Conservation (phyloP, 2,888 invertebrate genomes). For the Aphodius granarius region DNA sequence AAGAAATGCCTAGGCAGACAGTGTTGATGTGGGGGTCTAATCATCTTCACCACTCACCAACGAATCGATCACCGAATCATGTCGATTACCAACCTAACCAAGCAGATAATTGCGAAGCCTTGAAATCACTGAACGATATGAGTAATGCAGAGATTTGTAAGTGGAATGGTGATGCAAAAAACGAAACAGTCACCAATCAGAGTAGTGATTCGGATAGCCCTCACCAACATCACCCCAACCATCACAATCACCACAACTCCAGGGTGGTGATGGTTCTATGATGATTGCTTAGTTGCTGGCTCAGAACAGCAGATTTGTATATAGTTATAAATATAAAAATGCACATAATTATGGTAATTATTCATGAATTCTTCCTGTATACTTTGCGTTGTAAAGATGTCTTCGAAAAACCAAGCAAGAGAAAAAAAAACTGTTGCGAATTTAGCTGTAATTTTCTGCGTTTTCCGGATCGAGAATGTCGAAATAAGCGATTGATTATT, state of each 20-base stretch:
- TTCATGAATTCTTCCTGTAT: conserved; percentile 24
- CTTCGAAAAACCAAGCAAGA: conserved; percentile 44
- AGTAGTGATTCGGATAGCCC: conserved; percentile 48
- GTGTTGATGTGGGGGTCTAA: conserved; percentile 88
- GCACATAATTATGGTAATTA: conserved; percentile 39
- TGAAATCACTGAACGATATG: conserved; percentile 48
- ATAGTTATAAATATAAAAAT: conserved; percentile 45
- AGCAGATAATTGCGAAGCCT: conserved; percentile 44
- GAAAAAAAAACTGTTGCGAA: neutral
- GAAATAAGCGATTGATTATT: neutral
- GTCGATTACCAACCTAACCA: conserved; percentile 36
- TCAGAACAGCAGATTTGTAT: conserved; percentile 37
- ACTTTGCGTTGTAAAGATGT: conserved; percentile 44
- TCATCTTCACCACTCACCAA: conserved; percentile 41
- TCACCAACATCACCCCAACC: conserved; percentile 48
- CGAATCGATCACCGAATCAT: conserved; percentile 44
- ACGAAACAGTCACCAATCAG: conserved; percentile 41
- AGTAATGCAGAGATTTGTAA: conserved; percentile 49
- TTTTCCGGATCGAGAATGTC: neutral
- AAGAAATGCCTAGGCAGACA: conserved; percentile 77
- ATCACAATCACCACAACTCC: conserved; percentile 52
- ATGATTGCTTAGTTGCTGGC: conserved; percentile 42
- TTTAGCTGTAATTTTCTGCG: neutral
- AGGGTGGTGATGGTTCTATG: conserved; percentile 56
- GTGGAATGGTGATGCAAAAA: conserved; percentile 49